Base-by-base conservation (phyloP, 37 sponge, comb jelly and placozoan genomes). In the Ianthella basta region DNA sequence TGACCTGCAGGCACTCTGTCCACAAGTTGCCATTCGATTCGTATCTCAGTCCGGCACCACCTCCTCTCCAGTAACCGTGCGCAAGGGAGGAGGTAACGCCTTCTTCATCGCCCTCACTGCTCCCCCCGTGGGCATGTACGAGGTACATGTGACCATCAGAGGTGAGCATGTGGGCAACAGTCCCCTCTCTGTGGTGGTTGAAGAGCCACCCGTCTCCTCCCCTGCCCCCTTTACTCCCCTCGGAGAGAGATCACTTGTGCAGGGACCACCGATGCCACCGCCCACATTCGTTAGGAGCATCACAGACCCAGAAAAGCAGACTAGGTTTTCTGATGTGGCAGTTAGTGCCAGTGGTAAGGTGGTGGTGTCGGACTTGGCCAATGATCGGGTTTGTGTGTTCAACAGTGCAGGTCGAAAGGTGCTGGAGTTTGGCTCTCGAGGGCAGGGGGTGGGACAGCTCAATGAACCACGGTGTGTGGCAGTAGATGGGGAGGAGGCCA, bases 401-500 rank as follows among this genome's bases (percentile, higher is more conserved):
- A 53, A 19, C 25, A 24, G 24, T 25, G 53, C 32, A 24, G 78
- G 78, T 0, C 23, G 24, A 41, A 44, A 44, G 53, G 19, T 36
- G 54, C 18, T 50, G 15, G 44, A 32, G n/a, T 75, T 75, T 75
- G 78, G 78, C 15, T 75, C 78, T 8, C 15, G 78, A 38, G 78
- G 78, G 1, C 5, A 40, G 25, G 25, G 40, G 44, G 25, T 39
- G 0, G 78, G 78, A 19, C 32, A 75, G 20, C 10, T 75, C 54
- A 75, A 12, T 36, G 78, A 75, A 24, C 78, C 78, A 24, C 78
- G 78, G 25, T 75, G 78, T 41, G 78, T 75, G 44, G 78, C 78
- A 24, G 44, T 75, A 8, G 78, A 75, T 41, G 21, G 16, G 20
- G n/a, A 2, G 1, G 78, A 50, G 25, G 44, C n/a, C 54, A 75